Evolutionary conservation across 2,888 invertebrate genomes (phyloP), one percentile per base, ranked within the genome.

Genomic region (Meloe dianella): DNA sequence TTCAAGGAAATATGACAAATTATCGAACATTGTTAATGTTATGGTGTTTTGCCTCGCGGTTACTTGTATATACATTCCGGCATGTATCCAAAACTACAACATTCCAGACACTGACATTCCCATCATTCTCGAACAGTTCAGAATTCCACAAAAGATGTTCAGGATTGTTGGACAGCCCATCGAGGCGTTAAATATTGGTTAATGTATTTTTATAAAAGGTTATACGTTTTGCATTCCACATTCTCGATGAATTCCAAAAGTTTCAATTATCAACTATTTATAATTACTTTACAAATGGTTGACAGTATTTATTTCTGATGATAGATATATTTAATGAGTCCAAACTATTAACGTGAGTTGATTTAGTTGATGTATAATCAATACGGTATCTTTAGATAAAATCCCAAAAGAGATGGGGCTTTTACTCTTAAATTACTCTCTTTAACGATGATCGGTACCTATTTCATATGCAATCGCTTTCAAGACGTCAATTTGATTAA

Each of bases 391-490:
- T 63, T 59, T 69, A 71, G 63, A 67, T 66, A 63, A 68, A 63
- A 51, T 35, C 60, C 32, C 56, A 63, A 56, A 63, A 63, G 61
- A 63, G 59, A 61, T 56, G 63, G 61, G 67, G 69, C 63, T 68
- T 67, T 68, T 66, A 66, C 67, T 70, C 72, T 71, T 62, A 71
- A 73, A 74, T 73, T 72, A 65, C 70, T 65, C 67, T 63, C 61
- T 70, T 63, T 70, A 71, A 73, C 71, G 73, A 74, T 72, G 73
- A 73, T 71, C 70, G 74, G 74, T 74, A n/a, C n/a, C n/a, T n/a
- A 74, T 74, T 74, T 73, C 74, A 71, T 72, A 72, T 71, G 73
- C 71, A 67, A 67, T 65, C 67, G 69, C 69, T 69, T 67, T 70
- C 69, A 70, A 67, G 70, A 60, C 57, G 54, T 47, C 17, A 27